Conservation (phyloP, 1,140 invertebrate genomes). For the Holotrichia oblita region DNA sequence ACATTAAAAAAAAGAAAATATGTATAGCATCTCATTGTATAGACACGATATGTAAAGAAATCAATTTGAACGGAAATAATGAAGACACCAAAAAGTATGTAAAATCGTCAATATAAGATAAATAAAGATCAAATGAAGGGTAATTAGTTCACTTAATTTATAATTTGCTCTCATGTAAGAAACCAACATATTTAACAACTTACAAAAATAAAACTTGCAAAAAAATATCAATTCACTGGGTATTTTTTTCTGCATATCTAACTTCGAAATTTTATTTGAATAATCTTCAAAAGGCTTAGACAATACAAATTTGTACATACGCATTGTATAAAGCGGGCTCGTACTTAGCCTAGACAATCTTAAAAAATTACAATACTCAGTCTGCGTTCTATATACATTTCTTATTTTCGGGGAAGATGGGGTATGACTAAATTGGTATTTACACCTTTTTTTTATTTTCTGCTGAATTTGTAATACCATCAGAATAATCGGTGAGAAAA, state of each 20-base stretch:
- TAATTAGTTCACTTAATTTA: neutral
- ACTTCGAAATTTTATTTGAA: constrained; percentile 14
- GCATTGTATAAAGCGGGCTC: constrained; percentile 30
- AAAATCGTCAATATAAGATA: constrained; percentile 25
- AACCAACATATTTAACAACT: constrained; percentile 8
- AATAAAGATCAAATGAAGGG: constrained; percentile 12
- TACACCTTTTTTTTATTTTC: constrained; percentile 15
- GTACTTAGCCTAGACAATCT: constrained; percentile 29
- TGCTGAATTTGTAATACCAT: constrained; percentile 17
- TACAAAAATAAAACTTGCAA: constrained; percentile 28
- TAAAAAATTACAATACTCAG: constrained; percentile 39
- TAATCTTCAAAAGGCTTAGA: constrained; percentile 24
- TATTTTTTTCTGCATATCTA: constrained; percentile 20
- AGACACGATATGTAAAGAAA: constrained; percentile 8
- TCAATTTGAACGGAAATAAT: neutral
- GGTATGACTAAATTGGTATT: constrained; percentile 29
- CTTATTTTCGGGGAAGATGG: neutral
- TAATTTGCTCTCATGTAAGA: neutral
- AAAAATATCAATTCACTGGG: constrained; percentile 16
- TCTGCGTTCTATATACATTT: constrained; percentile 40
- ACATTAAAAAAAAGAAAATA: constrained; percentile 19
- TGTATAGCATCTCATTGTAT: neutral
- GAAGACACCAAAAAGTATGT: neutral
- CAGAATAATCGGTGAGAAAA: neutral
- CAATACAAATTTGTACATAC: constrained; percentile 38